Evolutionary conservation across 1,140 invertebrate genomes (phyloP), one percentile per base, ranked within the genome.

Genomic region (Diachasma alloeum): DNA sequence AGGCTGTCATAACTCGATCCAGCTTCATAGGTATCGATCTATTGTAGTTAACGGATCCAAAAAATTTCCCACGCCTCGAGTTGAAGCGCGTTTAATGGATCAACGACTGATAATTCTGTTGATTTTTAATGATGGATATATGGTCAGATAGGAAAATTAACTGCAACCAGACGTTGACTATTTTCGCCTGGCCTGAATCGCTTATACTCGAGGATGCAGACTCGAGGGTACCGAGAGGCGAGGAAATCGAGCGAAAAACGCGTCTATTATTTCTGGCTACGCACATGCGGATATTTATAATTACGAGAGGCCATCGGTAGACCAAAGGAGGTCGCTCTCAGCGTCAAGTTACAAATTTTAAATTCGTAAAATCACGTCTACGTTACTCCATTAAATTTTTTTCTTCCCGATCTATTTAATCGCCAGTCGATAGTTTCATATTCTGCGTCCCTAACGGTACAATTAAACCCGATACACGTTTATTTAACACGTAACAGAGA

Each of bases 111-210:
- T 42, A 42, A 42, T 42, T 11, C 9, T 42, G 39, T 42, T 42
- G 39, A 42, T 42, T 42, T 11, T 11, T 1, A 42, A 42, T 42
- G 39, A 42, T 42, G 39, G 39, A 42, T 42, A 6, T 42, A 42
- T 42, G 4, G 39, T 13, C 4, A 42, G 59, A 66, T 42, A 72
- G 46, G 26, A 42, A 19, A 42, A 67, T 26, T 67, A 48, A 72
- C 72, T 72, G 75, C 59, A 63, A 63, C 59, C 22, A 37, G 13
- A 37, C 69, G 46, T 17, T 11, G 74, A 77, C 75, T 77, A 77
- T 77, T 77, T 77, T 77, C 19, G 74, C 53, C n/a, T 76, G 48
- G 26, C 74, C 48, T 36, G 22, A 59, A 56, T 36, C 9, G 68
- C 59, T 63, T 76, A 76, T 71, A 76, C 37, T 76, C 69, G 74